Base-by-base conservation (phyloP, 2,113 vertebrate species). In the Hemibagrus wyckioides region DNA sequence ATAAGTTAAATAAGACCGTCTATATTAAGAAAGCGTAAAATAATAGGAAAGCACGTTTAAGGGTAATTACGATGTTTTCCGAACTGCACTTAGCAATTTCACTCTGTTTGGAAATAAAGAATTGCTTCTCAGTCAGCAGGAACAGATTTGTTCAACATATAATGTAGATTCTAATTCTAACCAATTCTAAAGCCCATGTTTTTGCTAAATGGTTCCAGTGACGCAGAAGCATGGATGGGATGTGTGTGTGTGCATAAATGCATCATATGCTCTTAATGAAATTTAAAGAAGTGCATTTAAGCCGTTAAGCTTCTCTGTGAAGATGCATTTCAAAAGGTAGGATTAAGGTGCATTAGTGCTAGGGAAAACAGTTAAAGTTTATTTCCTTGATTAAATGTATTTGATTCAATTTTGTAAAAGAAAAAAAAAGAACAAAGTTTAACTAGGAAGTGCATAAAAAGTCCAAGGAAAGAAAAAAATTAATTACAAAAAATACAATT, bases 151-250 rank as follows among this genome's bases (percentile, higher is more conserved):
- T 61, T 30, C 15, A n/a, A 75, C 15, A 71, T n/a, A 52, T 69
- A 54, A 83, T 56, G 44, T n/a, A 80, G 48, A 39, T 5, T 36
- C 17, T 30, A 33, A 80, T 56, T 48, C 33, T 21, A 80, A 85
- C 30, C 73, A 50, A 30, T 48, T 79, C 41, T 39, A 23, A 50
- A 28, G 8, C 30, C 23, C 39, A 39, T 36, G 75, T 33, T 30
- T n/a, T 67, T 80, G 23, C 21, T 86, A 86, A 84, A 84, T 88
- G 52, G 33, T 33, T 67, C 54, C 59, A 84, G 19, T 39, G 59
- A 79, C 10, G 61, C 71, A 57, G n/a, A 88, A 71, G 71, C 44
- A 83, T 30, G 10, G n/a, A 84, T 59, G 41, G 30, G 50, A 80
- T 4, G 28, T 30, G 71, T 30, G 71, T 30, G 44, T 36, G 13